Conservation (phyloP, 2,888 invertebrate species). For the Epinotia brunnichana region DNA sequence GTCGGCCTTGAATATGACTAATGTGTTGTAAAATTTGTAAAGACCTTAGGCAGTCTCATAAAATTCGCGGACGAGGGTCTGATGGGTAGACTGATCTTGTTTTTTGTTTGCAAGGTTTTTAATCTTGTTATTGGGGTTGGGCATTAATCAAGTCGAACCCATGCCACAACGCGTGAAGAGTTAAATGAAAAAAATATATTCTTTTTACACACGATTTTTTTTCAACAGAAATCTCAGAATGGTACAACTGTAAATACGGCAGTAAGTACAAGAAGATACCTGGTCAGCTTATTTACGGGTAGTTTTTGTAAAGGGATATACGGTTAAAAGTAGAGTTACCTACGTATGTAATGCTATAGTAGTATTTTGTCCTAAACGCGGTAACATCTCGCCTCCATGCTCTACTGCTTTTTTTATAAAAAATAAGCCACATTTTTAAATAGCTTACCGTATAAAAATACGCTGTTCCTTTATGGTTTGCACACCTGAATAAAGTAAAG, state of each 20-base stretch:
- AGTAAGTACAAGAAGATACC: slow-evolving; percentile 18
- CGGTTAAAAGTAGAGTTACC: background rate
- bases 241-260: slow-evolving; percentile 39
- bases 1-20: no score
- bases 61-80: slow-evolving; percentile 8
- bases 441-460: background rate
- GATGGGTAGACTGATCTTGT: slow-evolving; percentile 13
- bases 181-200: slow-evolving; percentile 6
- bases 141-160: slow-evolving; percentile 33
- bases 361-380: background rate
- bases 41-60: slow-evolving; percentile 2
- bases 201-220: slow-evolving; percentile 24
- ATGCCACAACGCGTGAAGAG: slow-evolving; percentile 18
- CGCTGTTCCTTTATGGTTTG: background rate
- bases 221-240: slow-evolving; percentile 38
- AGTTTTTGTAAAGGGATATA: slow-evolving; percentile 7
- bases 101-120: slow-evolving; percentile 25
- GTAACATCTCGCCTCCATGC: slow-evolving; percentile 1
- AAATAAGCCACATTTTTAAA: background rate
- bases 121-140: slow-evolving; percentile 26
- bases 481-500: background rate
- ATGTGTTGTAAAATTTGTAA: background rate
- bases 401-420: background rate
- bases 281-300: slow-evolving; percentile 25
- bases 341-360: background rate